Conservation (phyloP, 2,888 invertebrate genomes). For the Thyatira batis region DNA sequence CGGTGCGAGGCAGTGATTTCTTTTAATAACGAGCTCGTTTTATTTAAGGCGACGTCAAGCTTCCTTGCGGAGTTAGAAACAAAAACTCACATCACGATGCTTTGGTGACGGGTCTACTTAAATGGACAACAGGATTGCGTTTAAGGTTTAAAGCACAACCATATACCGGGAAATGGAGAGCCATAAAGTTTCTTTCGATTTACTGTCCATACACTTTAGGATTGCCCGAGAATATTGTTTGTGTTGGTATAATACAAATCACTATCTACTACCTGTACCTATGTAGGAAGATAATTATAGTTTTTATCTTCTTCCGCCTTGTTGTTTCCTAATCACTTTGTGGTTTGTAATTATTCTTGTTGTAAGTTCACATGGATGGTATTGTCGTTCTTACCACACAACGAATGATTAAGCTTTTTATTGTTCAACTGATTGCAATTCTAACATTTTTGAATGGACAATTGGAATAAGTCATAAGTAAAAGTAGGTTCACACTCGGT, state of each 20-base stretch:
- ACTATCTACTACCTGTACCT: not conserved
- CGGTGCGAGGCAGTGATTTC: slow-evolving; percentile 69
- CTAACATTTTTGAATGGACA: not conserved
- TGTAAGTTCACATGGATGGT: not conserved
- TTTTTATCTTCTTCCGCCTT: not conserved
- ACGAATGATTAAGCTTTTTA: not conserved
- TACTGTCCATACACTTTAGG: not conserved
- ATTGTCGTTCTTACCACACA: not conserved
- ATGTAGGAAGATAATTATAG: not conserved
- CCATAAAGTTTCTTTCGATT: slow-evolving; percentile 29
- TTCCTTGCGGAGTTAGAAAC: slow-evolving; percentile 73
- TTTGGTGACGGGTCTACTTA: slow-evolving; percentile 27
- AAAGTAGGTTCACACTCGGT: no score
- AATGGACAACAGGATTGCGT: slow-evolving; percentile 39
- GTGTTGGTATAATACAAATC: not conserved
- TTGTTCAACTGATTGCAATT: not conserved
- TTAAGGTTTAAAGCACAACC: slow-evolving; percentile 17
- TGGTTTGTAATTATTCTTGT: not conserved
- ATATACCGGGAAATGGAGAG: slow-evolving; percentile 23
- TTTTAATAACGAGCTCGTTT: slow-evolving; percentile 64
- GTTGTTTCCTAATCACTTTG: not conserved
- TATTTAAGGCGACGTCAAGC: slow-evolving; percentile 69
- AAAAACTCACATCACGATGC: slow-evolving; percentile 47
- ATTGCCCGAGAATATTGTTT: not conserved
- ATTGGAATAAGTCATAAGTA: not conserved